A percentile compares a stretch with the other conserved stretches of the same genome.
Evolutionary conservation across 2,888 invertebrate species (phyloP).

Genomic region (Heteromyza rotundicornis): DNA sequence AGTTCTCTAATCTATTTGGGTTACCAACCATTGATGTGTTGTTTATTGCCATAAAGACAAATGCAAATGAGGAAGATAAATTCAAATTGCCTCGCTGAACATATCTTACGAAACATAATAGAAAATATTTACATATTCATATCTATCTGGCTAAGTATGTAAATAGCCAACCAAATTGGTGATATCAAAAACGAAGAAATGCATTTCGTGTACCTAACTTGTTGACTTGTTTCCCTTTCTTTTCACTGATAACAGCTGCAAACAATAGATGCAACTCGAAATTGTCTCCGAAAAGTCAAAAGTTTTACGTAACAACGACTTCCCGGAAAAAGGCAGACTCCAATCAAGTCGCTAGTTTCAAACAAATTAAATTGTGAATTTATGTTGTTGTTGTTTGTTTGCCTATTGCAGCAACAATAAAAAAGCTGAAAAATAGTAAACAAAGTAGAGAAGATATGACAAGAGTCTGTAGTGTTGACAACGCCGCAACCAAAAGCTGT

Average conservation of each 20-base stretch:
- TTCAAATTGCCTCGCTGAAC: too few species aligned
- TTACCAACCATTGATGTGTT: too few species aligned
- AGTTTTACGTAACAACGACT: background rate
- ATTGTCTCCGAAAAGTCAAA: background rate
- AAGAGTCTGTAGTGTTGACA: too few species aligned
- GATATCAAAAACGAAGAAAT: background rate
- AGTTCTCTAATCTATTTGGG: too few species aligned
- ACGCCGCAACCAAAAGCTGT: too few species aligned
- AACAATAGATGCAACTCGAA: background rate
- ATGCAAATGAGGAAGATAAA: too few species aligned
- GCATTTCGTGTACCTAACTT: background rate
- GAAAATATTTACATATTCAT: slow-evolving; percentile 2
- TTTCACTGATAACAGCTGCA: slow-evolving; percentile 1
- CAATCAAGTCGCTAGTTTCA: background rate
- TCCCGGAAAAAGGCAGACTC: background rate
- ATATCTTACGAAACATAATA: too few species aligned
- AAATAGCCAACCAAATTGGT: background rate
- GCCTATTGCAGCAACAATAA: background rate
- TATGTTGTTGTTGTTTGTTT: background rate
- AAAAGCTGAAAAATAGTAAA: too few species aligned
- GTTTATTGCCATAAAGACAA: too few species aligned
- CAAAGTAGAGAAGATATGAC: too few species aligned
- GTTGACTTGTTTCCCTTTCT: background rate
- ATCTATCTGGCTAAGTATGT: background rate
- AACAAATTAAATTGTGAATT: background rate